Evolutionary conservation across 2,888 invertebrate species (phyloP), one percentile per base, ranked within the genome.

Genomic region (Galerucella nymphaeae): DNA sequence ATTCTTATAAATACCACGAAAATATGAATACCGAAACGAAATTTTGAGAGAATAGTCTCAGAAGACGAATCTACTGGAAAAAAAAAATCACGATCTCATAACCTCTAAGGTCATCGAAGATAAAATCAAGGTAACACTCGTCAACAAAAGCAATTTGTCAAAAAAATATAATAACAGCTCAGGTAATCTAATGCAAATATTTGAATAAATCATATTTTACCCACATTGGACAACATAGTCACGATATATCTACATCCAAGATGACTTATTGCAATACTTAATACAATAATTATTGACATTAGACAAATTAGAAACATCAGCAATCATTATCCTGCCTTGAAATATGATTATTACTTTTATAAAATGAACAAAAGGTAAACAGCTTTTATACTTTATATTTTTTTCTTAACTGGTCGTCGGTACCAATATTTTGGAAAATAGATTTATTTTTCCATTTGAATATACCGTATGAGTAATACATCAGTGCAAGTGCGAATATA

Each of bases 251-350:
- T 67, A 65, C 55, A 62, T 42, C 63, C 63, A 73, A 66, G 62
- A 62, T 70, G 65, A 70, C 66, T 70, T 66, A 73, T 70, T 66
- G 53, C 66, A 66, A 66, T 48, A 73, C 58, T 73, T 73, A 73
- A 66, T 66, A 62, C 66, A 63, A 70, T 70, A 66, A 73, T 73
- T 73, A 72, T 69, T 69, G 68, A 57, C 69, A 72, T 72, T 72
- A 72, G 66, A 67, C 67, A 73, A 70, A 73, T 73, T 63, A 73
- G 30, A 57, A 66, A 30, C 55, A 70, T 59, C 62, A 45, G 11
- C 42, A 61, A 42, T 16, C 41, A 61, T 61, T 61, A 61, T 11
- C 41, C 13, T 14, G 30, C 58, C 18, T 58, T 58, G 58, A 58
- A 58, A 58, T 58, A 58, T 58, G 1, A 14, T 11, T 58, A 58